A percentile compares a stretch with the other conserved stretches of the same genome.
Evolutionary conservation across 2,797 vertebrate genomes (phyloP).

Genomic region (Pteronotus mesoamericanus): DNA sequence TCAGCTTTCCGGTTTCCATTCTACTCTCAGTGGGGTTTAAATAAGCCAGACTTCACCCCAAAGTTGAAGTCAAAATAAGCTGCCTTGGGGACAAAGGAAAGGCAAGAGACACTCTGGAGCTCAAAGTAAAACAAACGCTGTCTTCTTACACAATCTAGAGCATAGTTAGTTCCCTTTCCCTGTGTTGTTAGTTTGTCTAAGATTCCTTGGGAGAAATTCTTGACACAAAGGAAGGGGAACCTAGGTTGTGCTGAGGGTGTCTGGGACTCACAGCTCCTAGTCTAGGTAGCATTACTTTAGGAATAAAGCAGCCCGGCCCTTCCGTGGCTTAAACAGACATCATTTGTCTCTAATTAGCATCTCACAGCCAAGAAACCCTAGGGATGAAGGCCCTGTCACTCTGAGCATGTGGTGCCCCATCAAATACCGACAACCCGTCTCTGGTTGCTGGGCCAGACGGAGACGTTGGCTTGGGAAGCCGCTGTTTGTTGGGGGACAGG

Average conservation of each 20-base stretch:
- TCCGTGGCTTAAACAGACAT: slow-evolving; percentile 77
- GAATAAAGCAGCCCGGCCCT: slow-evolving; percentile 79
- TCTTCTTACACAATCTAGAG: background rate
- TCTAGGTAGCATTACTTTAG: slow-evolving; percentile 84
- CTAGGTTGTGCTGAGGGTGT: background rate
- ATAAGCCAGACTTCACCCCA: background rate
- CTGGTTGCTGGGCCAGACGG: background rate
- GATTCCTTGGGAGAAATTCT: background rate
- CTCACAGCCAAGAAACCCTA: slow-evolving; percentile 82
- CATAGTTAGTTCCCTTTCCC: background rate
- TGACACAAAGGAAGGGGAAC: background rate
- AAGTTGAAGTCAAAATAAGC: slow-evolving; percentile 2
- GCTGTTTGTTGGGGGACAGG: background rate
- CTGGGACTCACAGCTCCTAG: slow-evolving; percentile 44
- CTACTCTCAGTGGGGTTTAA: background rate
- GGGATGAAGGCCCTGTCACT: slow-evolving; percentile 80
- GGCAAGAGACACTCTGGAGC: background rate
- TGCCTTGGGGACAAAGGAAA: background rate
- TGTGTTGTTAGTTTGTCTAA: background rate
- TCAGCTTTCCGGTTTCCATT: background rate
- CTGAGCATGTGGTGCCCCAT: slow-evolving; percentile 76
- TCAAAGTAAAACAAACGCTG: background rate
- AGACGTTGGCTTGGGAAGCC: background rate
- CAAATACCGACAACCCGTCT: slow-evolving; percentile 69
- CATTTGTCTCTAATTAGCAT: slow-evolving; percentile 80